These are phyloP conservation scores for Silurus glanis DNA, from an alignment of 2,113 vertebrate genomes.

Conservation along the genomic window DNA sequence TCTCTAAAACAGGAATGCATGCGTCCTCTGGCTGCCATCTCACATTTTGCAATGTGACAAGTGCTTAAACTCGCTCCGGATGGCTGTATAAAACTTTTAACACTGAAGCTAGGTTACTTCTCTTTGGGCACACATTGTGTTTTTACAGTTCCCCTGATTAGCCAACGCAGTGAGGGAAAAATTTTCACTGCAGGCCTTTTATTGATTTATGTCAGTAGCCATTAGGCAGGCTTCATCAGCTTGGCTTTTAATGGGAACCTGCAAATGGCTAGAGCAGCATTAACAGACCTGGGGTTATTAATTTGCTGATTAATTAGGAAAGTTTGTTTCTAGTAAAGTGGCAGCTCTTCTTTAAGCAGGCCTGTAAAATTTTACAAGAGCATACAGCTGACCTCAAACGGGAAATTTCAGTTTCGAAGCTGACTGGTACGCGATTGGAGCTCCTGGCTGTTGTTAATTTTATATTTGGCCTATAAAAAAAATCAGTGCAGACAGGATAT, in stretches of 20 bases:
- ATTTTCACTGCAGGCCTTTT: constrained; percentile 67
- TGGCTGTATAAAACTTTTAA: constrained; percentile 65
- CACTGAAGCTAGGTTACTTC: constrained; percentile 64
- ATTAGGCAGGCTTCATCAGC: constrained; percentile 64
- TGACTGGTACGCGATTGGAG: constrained; percentile 78
- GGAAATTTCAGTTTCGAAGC: constrained; percentile 88
- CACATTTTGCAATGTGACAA: constrained; percentile 58
- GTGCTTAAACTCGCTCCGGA: constrained; percentile 63
- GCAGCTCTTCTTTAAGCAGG: constrained; percentile 77
- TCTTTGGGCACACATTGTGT: constrained; percentile 64
- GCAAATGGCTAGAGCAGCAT: constrained; percentile 54
- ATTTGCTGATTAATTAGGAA: constrained; percentile 75
- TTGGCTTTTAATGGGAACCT: constrained; percentile 62
- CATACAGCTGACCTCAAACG: constrained; percentile 90
- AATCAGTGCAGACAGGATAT: constrained; percentile 72
- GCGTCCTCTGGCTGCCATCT: constrained; percentile 48
- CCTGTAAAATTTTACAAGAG: constrained; percentile 93
- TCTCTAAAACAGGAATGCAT: constrained; percentile 45
- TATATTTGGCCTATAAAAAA: constrained; percentile 95
- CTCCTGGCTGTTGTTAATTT: constrained; percentile 91
- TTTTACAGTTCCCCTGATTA: constrained; percentile 70
- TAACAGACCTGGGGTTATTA: constrained; percentile 68
- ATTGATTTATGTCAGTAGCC: constrained; percentile 72
- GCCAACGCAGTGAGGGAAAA: constrained; percentile 61
- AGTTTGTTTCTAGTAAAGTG: constrained; percentile 77